These are phyloP conservation scores for Aethes cnicana DNA, from an alignment of 2,888 invertebrate genomes.

Conservation along the genomic window DNA sequence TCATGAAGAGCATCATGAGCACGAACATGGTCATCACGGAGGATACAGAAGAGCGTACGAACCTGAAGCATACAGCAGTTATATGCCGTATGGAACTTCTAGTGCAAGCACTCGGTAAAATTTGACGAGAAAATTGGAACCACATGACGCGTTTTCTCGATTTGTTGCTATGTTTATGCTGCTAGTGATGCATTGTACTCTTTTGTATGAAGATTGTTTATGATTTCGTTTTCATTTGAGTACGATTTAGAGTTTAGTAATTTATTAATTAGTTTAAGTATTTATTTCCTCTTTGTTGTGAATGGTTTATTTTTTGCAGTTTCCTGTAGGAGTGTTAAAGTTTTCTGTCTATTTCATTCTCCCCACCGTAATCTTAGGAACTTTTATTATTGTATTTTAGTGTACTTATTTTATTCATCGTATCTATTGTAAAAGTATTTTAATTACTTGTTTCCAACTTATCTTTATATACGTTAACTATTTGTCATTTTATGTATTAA, in stretches of 20 bases:
- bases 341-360: constrained; percentile 29
- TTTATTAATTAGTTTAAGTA: constrained; percentile 36
- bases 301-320: constrained; percentile 53
- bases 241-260: constrained; percentile 43
- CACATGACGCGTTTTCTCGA: neutral
- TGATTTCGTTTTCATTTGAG: no score
- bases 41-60: constrained; percentile 82
- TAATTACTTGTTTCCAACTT: constrained; percentile 15
- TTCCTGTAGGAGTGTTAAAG: constrained; percentile 49
- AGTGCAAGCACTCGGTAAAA: constrained; percentile 32
- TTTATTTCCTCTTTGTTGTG: constrained; percentile 49
- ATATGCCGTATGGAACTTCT: constrained; percentile 68
- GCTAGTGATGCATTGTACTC: neutral
- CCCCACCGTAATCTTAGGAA: constrained; percentile 26
- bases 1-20: constrained; percentile 84
- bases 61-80: constrained; percentile 61
- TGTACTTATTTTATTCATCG: constrained; percentile 13
- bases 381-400: constrained; percentile 22
- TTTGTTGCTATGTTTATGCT: neutral
- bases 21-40: constrained; percentile 78
- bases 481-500: constrained; percentile 12
- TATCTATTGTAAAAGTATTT: constrained; percentile 9
- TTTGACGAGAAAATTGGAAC: neutral
- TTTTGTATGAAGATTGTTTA: neutral
- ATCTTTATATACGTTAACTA: neutral